These are phyloP conservation scores for Cheilosia scutellata DNA, from an alignment of 2,888 invertebrate species.

Conservation along the genomic window DNA sequence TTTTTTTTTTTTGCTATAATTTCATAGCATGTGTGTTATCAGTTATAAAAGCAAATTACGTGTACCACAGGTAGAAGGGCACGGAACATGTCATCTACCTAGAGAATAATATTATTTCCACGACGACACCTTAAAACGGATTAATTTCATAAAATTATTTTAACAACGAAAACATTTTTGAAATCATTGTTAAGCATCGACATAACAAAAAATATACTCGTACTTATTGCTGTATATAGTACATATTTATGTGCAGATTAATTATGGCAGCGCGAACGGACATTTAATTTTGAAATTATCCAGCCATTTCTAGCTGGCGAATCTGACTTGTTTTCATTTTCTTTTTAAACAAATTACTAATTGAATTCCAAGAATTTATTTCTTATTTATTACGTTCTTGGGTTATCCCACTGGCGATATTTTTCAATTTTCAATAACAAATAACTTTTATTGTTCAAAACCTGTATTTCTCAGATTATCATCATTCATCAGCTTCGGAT, in stretches of 20 bases:
- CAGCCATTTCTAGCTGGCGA: constrained; percentile 1
- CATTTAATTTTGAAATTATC: constrained; percentile 12
- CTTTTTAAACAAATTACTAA: background rate
- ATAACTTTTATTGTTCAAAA: constrained; percentile 12
- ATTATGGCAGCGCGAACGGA: constrained; percentile 7
- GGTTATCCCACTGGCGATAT: background rate
- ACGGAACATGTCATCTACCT: too few relatives aligned
- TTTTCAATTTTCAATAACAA: background rate
- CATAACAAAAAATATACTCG: too few relatives aligned
- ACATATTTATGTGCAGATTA: constrained; percentile 3
- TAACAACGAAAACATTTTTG: too few relatives aligned
- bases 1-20: background rate
- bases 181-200: too few relatives aligned
- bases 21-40: constrained; percentile 1
- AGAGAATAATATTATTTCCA: too few relatives aligned
- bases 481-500: background rate
- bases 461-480: background rate
- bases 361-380: constrained; percentile 1
- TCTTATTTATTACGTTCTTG: background rate
- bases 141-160: background rate
- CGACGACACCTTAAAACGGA: background rate
- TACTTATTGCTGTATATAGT: too few relatives aligned
- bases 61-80: background rate
- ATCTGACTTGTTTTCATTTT: constrained; percentile 15
- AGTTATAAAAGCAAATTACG: background rate